Base-by-base conservation (phyloP, 2,113 vertebrate genomes). In the Oryzias javanicus region DNA sequence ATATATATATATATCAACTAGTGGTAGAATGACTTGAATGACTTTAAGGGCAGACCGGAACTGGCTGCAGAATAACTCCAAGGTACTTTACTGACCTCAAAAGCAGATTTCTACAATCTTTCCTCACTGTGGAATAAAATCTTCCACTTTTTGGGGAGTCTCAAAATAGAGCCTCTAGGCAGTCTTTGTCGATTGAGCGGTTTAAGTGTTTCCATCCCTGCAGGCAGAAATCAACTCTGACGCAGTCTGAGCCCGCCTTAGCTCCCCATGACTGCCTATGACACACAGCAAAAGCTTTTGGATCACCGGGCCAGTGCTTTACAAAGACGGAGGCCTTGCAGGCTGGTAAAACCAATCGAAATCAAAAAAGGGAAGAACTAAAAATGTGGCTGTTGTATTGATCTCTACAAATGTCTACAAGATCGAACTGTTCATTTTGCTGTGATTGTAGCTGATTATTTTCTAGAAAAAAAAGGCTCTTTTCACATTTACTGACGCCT, bases 161-260 rank as follows among this genome's bases (percentile, higher is more conserved):
- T 77, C 53, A 54, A 68, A 86, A 74, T 60, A 64, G 65, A 79
- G 74, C 70, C 77, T 85, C n/a, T 56, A 79, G 76, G 74, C 78
- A 82, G 75, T 73, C 75, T 79, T 81, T 77, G 77, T 83, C 76
- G 70, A 75, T 82, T n/a, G 70, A 79, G 65, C 46, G 27, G 60
- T 82, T 76, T 77, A 60, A 81, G 75, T 58, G 70, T 71, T 81
- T 57, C 66, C 75, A 64, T 82, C 83, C 59, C 82, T 27, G 45
- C 78, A 83, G 72, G 84, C 79, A 75, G 69, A 81, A 84, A 86
- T 81, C 68, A 79, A 80, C 81, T 81, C 74, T 76, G 74, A 79
- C 60, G 70, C 62, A 55, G n/a, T 70, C 44, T 54, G 60, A 46
- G 46, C 45, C 53, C 51, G 42, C 73, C 68, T 60, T 47, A 19